Evolutionary conservation across 2,888 invertebrate species (phyloP).

Genomic region (Notodonta dromedarius): DNA sequence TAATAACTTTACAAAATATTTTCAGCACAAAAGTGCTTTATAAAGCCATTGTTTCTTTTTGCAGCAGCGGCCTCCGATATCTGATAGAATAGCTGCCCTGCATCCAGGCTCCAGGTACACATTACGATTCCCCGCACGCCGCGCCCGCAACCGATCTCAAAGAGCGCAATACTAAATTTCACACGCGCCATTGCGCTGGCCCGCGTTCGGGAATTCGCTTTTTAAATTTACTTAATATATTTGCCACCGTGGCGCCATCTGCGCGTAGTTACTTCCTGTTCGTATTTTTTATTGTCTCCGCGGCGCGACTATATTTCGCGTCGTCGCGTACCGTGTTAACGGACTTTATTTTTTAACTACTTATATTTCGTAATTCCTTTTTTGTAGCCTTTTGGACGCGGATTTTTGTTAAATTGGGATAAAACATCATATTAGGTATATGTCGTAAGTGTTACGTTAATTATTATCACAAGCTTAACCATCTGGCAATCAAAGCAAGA

Average conservation of each 20-base stretch:
- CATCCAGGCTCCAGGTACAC: slow-evolving; percentile 15
- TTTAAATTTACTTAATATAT: slow-evolving; percentile 78
- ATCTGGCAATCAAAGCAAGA: no score
- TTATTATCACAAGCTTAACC: no score
- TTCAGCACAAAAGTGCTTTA: no score
- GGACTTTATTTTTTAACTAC: background rate
- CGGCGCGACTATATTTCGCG: slow-evolving; percentile 34
- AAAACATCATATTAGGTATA: no score
- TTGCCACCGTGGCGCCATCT: slow-evolving; percentile 73
- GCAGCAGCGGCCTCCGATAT: background rate
- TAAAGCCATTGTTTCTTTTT: no score
- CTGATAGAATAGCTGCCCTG: slow-evolving; percentile 9
- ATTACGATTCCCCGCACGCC: slow-evolving; percentile 34
- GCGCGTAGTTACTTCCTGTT: slow-evolving; percentile 53
- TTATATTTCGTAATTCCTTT: no score
- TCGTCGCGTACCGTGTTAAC: background rate
- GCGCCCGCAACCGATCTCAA: slow-evolving; percentile 36
- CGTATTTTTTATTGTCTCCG: slow-evolving; percentile 46
- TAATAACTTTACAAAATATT: no score
- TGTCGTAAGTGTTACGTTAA: no score
- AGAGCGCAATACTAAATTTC: slow-evolving; percentile 71
- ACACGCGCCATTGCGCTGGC: slow-evolving; percentile 65
- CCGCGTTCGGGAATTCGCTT: slow-evolving; percentile 57
- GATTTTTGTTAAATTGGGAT: no score
- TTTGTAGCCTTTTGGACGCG: no score